Evolutionary conservation across 1,140 invertebrate species (phyloP), one percentile per base, ranked within the genome.

Genomic region (Glossosoma conforme): DNA sequence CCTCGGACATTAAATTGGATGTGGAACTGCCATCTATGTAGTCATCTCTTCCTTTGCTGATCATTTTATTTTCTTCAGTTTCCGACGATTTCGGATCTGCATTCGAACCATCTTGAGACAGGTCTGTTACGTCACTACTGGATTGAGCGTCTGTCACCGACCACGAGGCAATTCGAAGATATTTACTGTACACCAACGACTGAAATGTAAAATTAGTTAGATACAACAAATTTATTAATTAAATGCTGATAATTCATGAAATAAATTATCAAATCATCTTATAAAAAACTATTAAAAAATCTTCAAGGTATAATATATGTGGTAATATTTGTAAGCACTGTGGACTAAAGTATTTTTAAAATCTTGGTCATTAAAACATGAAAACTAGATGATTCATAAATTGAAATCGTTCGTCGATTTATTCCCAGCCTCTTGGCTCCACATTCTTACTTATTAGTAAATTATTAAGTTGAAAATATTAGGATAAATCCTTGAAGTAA

Each of bases 1-100:
- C 89, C 60, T 89, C 85, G 3, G 88, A 83, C 76, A 91, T 83
- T 38, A 91, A 77, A 70, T 92, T 92, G n/a, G 84, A 84, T 10
- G 89, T 77, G 19, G 81, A 76, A 5, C 85, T 86, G 37, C 78
- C 75, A 56, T 86, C 83, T 13, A 30, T 10, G 9, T 17, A 5
- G 11, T 52, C 50, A 2, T 57, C 45, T 22, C 50, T 51, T 3
- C n/a, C 19, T 19, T 40, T 30, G 13, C 40, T 21, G n/a, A 30
- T 15, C 59, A 52, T 50, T 35, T 43, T 40, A 42, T 57, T 52
- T 10, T 22, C 9, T 35, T 53, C 37, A 17, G 21, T 19, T 22
- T 33, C 28, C 51, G 24, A 9, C 2, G 25, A 11, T 45, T 40
- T 44, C 11, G 8, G 8, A 18, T 28, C n/a, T 24, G 19, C 17